These are phyloP conservation scores for Crossaster papposus DNA, from an alignment of 53 echinoderm and acorn worm genomes.

Conservation along the genomic window DNA sequence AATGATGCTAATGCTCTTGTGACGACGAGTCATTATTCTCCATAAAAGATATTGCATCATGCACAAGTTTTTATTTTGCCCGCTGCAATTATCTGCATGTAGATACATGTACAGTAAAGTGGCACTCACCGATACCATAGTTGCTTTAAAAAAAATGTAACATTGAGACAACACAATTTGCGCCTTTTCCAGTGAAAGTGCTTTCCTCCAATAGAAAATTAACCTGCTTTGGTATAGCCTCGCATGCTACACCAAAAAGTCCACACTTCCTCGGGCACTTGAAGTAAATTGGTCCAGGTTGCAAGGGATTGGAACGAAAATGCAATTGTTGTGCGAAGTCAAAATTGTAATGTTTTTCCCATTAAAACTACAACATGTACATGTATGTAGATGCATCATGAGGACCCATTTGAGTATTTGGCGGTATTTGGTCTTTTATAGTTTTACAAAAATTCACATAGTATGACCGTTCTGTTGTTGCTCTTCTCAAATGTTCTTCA, in stretches of 20 bases:
- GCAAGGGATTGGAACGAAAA: conserved; percentile 9
- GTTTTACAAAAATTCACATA: conserved; percentile 19
- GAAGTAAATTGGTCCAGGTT: conserved; percentile 28
- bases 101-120: not conserved
- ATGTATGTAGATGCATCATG: not conserved
- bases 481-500: conserved; percentile 25
- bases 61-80: conserved; percentile 61
- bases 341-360: not conserved
- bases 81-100: not conserved
- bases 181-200: too few relatives aligned
- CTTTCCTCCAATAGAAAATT: too few relatives aligned
- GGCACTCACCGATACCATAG: not conserved
- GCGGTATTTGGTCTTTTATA: not conserved
- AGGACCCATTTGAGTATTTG: not conserved
- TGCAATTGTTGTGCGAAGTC: conserved; percentile 40
- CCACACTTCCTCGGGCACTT: conserved; percentile 7
- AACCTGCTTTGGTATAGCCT: not conserved
- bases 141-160: not conserved
- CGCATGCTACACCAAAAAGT: conserved; percentile 1
- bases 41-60: conserved; percentile 47
- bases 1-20: not conserved
- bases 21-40: conserved; percentile 14
- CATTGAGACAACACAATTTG: too few relatives aligned
- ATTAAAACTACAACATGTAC: too few relatives aligned
- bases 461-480: conserved; percentile 28